A percentile compares a stretch with the other conserved stretches of the same genome.
phyloP scores from a whole-genome alignment of 2,113 vertebrate genomes.

The Amblyornis subalaris region DNA sequence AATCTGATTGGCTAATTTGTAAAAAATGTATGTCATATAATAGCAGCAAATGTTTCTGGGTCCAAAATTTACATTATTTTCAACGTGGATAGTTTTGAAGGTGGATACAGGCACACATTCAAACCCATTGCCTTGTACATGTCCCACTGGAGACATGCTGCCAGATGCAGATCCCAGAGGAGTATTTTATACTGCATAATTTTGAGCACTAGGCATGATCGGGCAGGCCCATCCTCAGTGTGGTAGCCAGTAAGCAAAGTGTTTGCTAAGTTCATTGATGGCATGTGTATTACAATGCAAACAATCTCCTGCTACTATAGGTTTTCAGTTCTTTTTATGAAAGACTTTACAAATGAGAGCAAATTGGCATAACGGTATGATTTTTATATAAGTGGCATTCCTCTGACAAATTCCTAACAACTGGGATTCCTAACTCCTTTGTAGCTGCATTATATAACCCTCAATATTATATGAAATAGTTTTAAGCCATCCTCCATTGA shows the following conservation, averaged over 20 bases:
- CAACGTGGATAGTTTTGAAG: neutral
- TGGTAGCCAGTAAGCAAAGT: neutral
- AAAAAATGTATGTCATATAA: neutral
- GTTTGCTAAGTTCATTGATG: neutral
- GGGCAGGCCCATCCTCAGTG: neutral
- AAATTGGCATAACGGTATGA: neutral
- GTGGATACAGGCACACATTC: neutral
- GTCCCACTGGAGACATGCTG: neutral
- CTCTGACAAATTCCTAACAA: neutral
- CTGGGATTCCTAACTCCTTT: neutral
- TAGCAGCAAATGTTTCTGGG: neutral
- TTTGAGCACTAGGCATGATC: neutral
- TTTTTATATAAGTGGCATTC: neutral
- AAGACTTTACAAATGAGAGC: neutral
- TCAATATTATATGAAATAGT: neutral
- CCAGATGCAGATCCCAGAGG: neutral
- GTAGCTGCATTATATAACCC: neutral
- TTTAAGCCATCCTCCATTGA: neutral
- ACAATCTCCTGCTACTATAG: neutral
- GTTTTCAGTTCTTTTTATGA: neutral
- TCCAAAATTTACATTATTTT: neutral
- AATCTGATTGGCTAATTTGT: neutral
- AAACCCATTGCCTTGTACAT: fast-evolving
- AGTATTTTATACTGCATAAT: neutral
- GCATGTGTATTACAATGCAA: neutral